phyloP scores from a whole-genome alignment of 2,888 invertebrate genomes.

The Pelosia muscerda region DNA sequence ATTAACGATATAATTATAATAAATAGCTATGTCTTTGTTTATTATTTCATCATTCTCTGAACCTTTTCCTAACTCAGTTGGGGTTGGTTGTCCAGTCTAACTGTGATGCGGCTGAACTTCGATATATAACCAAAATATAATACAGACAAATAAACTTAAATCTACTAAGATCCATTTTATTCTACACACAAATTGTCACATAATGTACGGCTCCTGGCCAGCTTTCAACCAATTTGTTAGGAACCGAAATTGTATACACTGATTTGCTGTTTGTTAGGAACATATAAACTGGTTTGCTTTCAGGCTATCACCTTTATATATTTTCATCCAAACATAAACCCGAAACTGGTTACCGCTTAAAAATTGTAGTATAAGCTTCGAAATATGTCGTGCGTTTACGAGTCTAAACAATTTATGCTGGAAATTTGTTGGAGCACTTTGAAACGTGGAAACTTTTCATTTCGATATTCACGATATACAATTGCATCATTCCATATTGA shows the following conservation, averaged over 20 bases:
- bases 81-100: too few relatives aligned
- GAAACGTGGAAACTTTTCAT: slow-evolving; percentile 33
- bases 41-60: too few relatives aligned
- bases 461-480: slow-evolving; percentile 23
- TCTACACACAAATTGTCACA: neutral
- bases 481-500: slow-evolving; percentile 20
- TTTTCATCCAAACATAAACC: slow-evolving; percentile 5
- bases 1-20: neutral
- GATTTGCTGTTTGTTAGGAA: too few relatives aligned
- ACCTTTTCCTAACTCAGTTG: too few relatives aligned
- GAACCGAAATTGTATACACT: too few relatives aligned
- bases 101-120: too few relatives aligned
- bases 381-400: slow-evolving; percentile 30
- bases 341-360: neutral
- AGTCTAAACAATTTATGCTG: slow-evolving; percentile 36
- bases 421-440: slow-evolving; percentile 37
- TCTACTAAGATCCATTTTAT: too few relatives aligned
- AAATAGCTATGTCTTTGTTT: too few relatives aligned
- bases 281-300: neutral
- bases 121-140: neutral
- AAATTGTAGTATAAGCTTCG: slow-evolving; percentile 18
- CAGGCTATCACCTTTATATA: neutral
- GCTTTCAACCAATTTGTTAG: neutral
- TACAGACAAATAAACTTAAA: neutral
- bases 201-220: neutral